Base-by-base conservation (phyloP, 1,140 invertebrate genomes). In the Lordiphosa mommai region DNA sequence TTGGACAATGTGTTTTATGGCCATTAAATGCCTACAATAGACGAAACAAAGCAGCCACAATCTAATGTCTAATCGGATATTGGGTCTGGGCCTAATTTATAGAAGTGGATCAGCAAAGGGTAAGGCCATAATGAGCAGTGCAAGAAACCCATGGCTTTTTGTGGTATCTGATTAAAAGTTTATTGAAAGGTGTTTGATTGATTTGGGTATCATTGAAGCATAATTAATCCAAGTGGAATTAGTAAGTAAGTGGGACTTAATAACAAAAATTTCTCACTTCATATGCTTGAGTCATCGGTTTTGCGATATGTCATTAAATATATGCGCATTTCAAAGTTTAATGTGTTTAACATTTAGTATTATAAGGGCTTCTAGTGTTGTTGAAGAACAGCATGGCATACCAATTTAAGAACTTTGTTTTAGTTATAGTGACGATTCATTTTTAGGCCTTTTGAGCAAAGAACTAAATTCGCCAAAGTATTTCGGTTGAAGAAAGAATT, bases 1-100 rank as follows among this genome's bases (percentile, higher is more conserved):
- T 41, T 51, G 9, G 52, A 57, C 53, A 14, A 56, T 77, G 73
- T 61, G 74, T 49, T 80, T 69, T 79, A 72, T 72, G 74, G 46
- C 33, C 74, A 20, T 47, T 56, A 48, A 38, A 61, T 33, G 46
- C 51, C 34, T 30, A 38, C 8, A 12, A 40, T 8, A 9, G 4
- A 29, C 23, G 13, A 23, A 46, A 30, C 13, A 48, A 48, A 33
- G 32, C 14, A 14, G 30, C 33, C 32, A 37, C 32, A 32, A 51
- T 61, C 44, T 66, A 66, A 44, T 30, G 17, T 38, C 63, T 58
- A 67, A 67, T 67, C 63, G 44, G 44, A 67, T 58, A 43, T 44
- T 37, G 36, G 36, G 23, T 23, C 20, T 23, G 20, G 20, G 20
- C 20, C 20, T 9, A 36, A 7, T 12, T 36, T 33, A 50, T 41